Conservation (phyloP, 2,113 vertebrate species). For the Felis catus region DNA sequence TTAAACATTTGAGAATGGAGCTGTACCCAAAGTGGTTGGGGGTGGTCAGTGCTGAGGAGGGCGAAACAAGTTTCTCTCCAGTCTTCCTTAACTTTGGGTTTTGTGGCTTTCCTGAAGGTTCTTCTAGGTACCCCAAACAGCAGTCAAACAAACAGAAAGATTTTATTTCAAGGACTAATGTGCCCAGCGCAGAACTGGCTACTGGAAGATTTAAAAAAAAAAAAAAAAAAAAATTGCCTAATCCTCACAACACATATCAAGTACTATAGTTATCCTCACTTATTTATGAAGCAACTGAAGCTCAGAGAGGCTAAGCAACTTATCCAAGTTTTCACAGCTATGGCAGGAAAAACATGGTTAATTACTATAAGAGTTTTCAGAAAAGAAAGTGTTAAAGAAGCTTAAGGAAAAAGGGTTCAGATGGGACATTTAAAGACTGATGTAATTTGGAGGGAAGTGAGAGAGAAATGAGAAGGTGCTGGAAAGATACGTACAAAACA, state of each 20-base stretch:
- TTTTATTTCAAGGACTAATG: neutral
- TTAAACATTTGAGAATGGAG: neutral
- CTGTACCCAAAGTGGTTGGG: neutral
- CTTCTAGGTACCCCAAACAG: neutral
- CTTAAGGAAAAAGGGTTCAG: neutral
- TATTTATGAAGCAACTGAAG: neutral
- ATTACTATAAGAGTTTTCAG: neutral
- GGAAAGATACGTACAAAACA: neutral
- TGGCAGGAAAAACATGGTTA: neutral
- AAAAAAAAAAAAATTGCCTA: too few relatives aligned
- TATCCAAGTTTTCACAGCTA: neutral
- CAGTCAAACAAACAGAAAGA: neutral
- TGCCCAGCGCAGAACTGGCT: too few relatives aligned
- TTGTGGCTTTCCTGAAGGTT: neutral
- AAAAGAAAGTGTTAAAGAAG: conserved; percentile 14
- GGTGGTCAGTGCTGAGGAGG: neutral
- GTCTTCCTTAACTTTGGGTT: neutral
- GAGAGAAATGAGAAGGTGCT: neutral
- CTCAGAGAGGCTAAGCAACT: neutral
- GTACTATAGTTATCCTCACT: neutral
- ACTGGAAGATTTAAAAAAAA: neutral
- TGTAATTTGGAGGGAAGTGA: neutral
- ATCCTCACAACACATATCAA: neutral
- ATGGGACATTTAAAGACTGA: neutral
- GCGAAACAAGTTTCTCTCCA: neutral